A percentile compares a stretch with the other conserved stretches of the same genome.
These are phyloP conservation scores for Sepiola atlantica DNA, from an alignment of 2,888 invertebrate genomes.

Conservation along the genomic window DNA sequence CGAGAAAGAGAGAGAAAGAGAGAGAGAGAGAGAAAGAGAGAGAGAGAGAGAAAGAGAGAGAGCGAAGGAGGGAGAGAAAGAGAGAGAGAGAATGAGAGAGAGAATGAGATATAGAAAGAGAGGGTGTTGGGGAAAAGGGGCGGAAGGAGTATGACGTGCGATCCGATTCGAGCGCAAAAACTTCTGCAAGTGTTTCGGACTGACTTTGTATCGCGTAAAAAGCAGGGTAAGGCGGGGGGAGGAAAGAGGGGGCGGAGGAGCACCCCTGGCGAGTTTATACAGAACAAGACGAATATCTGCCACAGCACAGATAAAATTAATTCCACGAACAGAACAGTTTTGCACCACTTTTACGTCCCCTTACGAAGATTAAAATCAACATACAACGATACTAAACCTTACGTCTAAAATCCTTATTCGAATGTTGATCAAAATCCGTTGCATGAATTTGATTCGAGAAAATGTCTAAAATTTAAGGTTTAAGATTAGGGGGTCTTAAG, in stretches of 20 bases:
- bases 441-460: background rate
- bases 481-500: no score
- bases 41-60: background rate
- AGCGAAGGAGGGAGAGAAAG: background rate
- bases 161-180: no score
- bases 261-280: background rate
- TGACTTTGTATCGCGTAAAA: no score
- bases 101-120: background rate
- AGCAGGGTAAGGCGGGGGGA: no score
- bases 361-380: no score
- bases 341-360: no score
- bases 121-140: background rate
- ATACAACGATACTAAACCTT: no score
- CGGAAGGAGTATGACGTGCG: no score
- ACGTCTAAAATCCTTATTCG: background rate
- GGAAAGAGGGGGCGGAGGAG: no score
- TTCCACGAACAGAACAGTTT: background rate
- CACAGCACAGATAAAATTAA: background rate
- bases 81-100: background rate
- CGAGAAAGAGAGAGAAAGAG: background rate
- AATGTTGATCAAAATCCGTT: background rate
- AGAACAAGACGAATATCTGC: rapidly evolving
- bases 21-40: background rate
- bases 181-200: no score
- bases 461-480: background rate